Conservation (phyloP, 2,113 vertebrate species). For the Coturnix japonica region DNA sequence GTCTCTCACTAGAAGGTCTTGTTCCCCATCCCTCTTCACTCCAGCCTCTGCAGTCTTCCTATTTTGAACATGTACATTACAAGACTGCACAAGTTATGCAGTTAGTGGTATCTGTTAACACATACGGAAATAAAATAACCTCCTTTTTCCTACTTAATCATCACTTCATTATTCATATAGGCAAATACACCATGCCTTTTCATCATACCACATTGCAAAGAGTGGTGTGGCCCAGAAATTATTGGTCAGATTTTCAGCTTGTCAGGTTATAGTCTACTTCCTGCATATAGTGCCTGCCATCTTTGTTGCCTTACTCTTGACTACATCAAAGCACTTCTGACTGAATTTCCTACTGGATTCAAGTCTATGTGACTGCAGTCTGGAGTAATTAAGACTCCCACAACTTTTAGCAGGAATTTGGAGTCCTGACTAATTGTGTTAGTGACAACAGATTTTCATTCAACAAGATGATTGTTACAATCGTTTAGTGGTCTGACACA, state of each 20-base stretch:
- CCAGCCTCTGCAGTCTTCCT: not conserved
- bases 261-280: not conserved
- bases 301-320: not conserved
- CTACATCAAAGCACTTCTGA: not conserved
- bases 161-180: rapidly evolving
- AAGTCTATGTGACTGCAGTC: not conserved
- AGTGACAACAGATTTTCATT: not conserved
- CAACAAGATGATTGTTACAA: not conserved
- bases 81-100: not conserved
- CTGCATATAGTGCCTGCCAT: not conserved
- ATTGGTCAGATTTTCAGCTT: not conserved
- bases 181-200: not conserved
- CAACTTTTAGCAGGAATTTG: not conserved
- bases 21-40: not conserved
- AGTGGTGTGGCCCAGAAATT: not conserved
- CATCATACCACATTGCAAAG: too few relatives aligned
- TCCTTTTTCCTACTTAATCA: not conserved
- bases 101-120: not conserved
- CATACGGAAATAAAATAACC: not conserved
- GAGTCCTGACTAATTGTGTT: not conserved
- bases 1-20: not conserved
- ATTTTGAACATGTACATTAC: not conserved
- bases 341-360: not conserved
- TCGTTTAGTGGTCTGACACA: not conserved
- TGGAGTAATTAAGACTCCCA: not conserved